phyloP scores from a whole-genome alignment of 2,113 vertebrate genomes.

The Natator depressus region DNA sequence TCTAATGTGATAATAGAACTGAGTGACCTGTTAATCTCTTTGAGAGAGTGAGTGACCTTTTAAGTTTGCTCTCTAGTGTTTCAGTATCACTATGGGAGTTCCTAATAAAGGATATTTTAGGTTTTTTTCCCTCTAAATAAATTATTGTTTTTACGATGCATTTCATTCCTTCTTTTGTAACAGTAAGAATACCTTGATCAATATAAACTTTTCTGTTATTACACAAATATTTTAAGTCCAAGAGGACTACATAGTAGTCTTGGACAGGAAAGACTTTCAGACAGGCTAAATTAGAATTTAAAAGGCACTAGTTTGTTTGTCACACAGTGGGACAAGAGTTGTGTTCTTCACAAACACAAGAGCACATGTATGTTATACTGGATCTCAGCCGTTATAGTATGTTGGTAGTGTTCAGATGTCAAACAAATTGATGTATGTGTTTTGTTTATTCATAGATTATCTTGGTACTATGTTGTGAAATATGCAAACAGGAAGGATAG shows the following conservation, averaged over 20 bases:
- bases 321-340: not conserved
- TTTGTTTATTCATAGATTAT: not conserved
- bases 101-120: not conserved
- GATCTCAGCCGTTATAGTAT: not conserved
- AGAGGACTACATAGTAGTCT: not conserved
- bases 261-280: not conserved
- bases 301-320: not conserved
- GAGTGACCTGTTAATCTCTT: not conserved
- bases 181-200: not conserved
- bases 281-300: not conserved
- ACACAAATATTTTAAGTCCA: not conserved
- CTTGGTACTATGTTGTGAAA: not conserved
- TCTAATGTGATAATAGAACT: not conserved
- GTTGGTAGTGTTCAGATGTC: not conserved
- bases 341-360: not conserved
- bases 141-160: not conserved
- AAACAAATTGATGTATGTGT: not conserved
- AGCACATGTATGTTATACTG: not conserved
- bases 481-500: not conserved
- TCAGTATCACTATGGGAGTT: not conserved
- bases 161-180: not conserved
- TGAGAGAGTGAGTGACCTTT: not conserved
- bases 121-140: not conserved
- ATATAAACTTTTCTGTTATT: not conserved
- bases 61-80: not conserved